Evolutionary conservation across 2,888 invertebrate genomes (phyloP), one percentile per base, ranked within the genome.

Genomic region (Hemaris fuciformis): DNA sequence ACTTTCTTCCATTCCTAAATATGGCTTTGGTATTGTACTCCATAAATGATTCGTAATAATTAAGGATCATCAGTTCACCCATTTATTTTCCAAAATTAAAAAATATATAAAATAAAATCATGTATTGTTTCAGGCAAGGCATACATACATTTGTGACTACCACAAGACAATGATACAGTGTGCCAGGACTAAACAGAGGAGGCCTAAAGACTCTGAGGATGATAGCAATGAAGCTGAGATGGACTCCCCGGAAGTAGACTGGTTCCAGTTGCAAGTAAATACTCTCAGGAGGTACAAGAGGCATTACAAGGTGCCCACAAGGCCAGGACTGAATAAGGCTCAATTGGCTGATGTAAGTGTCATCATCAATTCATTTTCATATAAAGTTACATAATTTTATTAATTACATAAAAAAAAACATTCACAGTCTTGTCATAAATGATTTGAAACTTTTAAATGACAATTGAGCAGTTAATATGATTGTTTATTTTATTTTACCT

Each of bases 141-240:
- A 99, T 84, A 98, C 97, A 75, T 99, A 99, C 85, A 99, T 99
- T 77, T 99, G 99, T 90, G 99, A 99, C 84, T 96, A 96, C 81
- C 99, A 99, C 89, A 99, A 99, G 90, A 96, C 96, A 83, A 96
- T 98, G 80, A 99, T 99, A 74, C 99, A 99, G 85, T 97, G 97
- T 85, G 98, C 98, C n/a, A 94, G 99, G 72, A 97, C 97, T 15
- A 98, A 98, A 84, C 95, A 98, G 65, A 83, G 93, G 72, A 94
- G 98, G 74, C 95, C 97, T 67, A 98, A 98, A 84, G 98, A 99
- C 83, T 98, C 98, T 0, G 98, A 98, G 78, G 98, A 98, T 77
- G 98, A 98, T 76, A 97, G 98, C 68, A 98, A 97, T 78, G 98
- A 98, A 81, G 97, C 96, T n/a, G 98, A 98, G 75, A 96, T 95